Conservation (phyloP, 2,797 vertebrate species). For the Microchirus variegatus region DNA sequence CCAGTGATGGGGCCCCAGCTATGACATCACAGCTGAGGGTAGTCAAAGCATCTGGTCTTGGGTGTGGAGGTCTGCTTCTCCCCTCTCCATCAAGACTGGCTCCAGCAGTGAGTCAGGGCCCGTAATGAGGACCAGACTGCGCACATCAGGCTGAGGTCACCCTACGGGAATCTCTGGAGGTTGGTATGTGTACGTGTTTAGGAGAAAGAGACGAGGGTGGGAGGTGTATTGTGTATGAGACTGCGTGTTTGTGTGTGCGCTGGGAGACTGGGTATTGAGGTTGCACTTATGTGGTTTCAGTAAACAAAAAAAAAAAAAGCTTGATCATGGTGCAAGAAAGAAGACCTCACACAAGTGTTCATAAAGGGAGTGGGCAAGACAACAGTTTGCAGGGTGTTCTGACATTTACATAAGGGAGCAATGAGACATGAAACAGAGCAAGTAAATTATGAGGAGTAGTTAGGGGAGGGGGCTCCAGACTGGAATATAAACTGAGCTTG, state of each 20-base stretch:
- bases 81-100: slow-evolving; percentile 72
- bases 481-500: slow-evolving; percentile 13
- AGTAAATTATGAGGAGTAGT: slow-evolving; percentile 38
- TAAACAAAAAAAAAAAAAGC: slow-evolving; percentile 34
- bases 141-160: slow-evolving; percentile 73
- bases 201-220: slow-evolving; percentile 20
- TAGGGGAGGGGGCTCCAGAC: slow-evolving; percentile 10
- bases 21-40: slow-evolving; percentile 79
- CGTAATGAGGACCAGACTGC: slow-evolving; percentile 84
- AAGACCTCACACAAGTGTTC: slow-evolving; percentile 48
- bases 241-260: slow-evolving; percentile 16
- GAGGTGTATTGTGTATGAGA: slow-evolving; percentile 32
- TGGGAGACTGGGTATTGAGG: slow-evolving; percentile 21
- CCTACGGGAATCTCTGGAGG: slow-evolving; percentile 72
- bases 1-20: slow-evolving; percentile 59
- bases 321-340: slow-evolving; percentile 46
- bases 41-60: slow-evolving; percentile 79
- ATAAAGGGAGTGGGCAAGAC: slow-evolving; percentile 38
- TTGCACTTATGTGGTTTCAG: slow-evolving; percentile 47
- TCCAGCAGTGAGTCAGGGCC: slow-evolving; percentile 76
- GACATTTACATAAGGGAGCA: slow-evolving; percentile 38
- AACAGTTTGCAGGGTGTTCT: slow-evolving; percentile 13
- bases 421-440: slow-evolving; percentile 27
- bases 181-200: slow-evolving; percentile 49
- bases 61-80: slow-evolving; percentile 77